Base-by-base conservation (phyloP, 2,888 invertebrate genomes). In the Sylvicola cinctus region DNA sequence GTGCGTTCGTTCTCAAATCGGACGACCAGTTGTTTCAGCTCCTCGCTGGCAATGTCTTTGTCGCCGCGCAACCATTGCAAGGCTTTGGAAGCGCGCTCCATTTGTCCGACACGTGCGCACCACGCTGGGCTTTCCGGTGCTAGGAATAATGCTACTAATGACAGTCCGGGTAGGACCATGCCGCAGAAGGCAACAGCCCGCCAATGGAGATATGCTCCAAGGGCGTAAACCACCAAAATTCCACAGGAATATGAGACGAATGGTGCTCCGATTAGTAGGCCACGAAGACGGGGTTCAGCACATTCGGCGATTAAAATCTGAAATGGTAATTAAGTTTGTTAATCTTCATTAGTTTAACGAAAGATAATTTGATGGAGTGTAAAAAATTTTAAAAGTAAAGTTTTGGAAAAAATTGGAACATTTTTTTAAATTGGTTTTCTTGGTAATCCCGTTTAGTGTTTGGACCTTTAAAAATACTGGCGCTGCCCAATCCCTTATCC, bases 231-330 rank as follows among this genome's bases (percentile, higher is more conserved):
- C 36, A 78, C 56, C 0, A 80, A 59, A 30, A 81, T 78, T 16
- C 81, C 81, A 25, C 74, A 53, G 1, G 78, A 74, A 45, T 80
- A 80, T 13, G 77, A 72, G 16, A 76, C 72, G 46, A 75, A 74
- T 0, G 76, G 74, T 0, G 70, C 68, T n/a, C 76, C 75, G 17
- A 73, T 70, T 8, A 79, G 60, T 32, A 68, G 54, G 3, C 78
- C 75, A 37, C 80, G 63, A 13, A 79, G 51, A 44, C 70, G 65
- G 15, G 79, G 74, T 43, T 78, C 76, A 3, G 78, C 69, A 39
- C 74, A 74, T 58, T 80, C 80, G 4, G 77, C 75, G 39, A 80
- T 63, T 42, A 79, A 66, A 3, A 80, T 73, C 80, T 79, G 54
- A 2, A 52, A 48, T 42, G n/a, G n/a, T n/a, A n/a, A n/a, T n/a